These are phyloP conservation scores for Cyanoderma ruficeps DNA, from an alignment of 2,113 vertebrate genomes.

Conservation along the genomic window DNA sequence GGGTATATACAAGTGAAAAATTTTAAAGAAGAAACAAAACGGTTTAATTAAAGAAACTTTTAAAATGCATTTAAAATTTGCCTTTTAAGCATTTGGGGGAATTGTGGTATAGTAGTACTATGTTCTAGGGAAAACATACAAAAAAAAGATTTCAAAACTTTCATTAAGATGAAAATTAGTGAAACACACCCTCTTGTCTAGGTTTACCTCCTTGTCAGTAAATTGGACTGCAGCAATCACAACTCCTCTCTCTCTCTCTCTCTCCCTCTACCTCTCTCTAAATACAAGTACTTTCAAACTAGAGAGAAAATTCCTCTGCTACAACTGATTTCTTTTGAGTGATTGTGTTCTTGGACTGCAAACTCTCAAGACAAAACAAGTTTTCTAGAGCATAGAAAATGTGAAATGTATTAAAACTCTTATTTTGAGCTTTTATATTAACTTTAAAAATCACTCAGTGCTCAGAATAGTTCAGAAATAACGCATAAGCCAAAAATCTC, in stretches of 20 bases:
- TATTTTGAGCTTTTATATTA: not conserved
- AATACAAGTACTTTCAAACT: not conserved
- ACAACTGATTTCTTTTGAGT: not conserved
- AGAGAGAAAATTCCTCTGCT: not conserved
- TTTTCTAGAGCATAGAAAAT: not conserved
- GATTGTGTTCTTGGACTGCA: not conserved
- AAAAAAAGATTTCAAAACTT: not conserved
- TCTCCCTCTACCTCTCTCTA: not conserved
- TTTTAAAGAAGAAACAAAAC: not conserved
- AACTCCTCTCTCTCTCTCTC: not conserved
- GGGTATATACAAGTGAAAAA: not conserved
- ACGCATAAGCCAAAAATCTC: not conserved
- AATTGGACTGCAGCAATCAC: not conserved
- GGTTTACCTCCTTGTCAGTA: not conserved
- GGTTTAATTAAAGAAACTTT: not conserved
- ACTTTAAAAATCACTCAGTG: not conserved
- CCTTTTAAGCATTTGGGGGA: not conserved
- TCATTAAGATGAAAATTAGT: not conserved
- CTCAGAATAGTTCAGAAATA: not conserved
- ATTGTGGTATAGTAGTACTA: not conserved
- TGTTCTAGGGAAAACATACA: not conserved
- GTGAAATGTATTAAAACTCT: not conserved
- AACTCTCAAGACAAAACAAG: not conserved
- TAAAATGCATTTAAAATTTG: not conserved
- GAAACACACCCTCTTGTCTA: not conserved